These are phyloP conservation scores for Labeo rohita DNA, from an alignment of 2,113 vertebrate species.

Conservation along the genomic window DNA sequence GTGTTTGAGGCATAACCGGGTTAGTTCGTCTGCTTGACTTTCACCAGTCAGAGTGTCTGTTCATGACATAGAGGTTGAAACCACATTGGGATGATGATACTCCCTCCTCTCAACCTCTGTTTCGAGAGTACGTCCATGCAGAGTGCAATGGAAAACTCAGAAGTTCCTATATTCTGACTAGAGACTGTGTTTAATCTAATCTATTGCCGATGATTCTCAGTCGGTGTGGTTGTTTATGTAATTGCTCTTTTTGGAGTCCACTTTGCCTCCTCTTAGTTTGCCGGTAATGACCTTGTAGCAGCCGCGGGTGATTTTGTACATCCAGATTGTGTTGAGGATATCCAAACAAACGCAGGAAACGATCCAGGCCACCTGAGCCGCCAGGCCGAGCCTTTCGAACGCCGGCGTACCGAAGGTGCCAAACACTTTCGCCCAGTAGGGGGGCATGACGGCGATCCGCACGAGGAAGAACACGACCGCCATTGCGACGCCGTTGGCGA, in stretches of 20 bases:
- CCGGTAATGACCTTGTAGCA: slow-evolving; percentile 77
- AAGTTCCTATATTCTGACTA: background rate
- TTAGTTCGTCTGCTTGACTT: slow-evolving; percentile 21
- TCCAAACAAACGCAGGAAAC: slow-evolving; percentile 78
- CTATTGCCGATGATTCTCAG: slow-evolving; percentile 55
- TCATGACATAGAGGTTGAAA: background rate
- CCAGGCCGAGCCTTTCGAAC: slow-evolving; percentile 75
- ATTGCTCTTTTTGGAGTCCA: slow-evolving; percentile 59
- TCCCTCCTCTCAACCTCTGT: background rate
- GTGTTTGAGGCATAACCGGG: slow-evolving; percentile 56
- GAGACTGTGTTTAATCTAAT: background rate
- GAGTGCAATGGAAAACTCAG: background rate
- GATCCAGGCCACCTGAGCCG: slow-evolving; percentile 82
- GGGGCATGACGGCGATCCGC: slow-evolving; percentile 80
- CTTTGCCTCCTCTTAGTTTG: slow-evolving; percentile 50
- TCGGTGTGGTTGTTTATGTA: slow-evolving; percentile 77
- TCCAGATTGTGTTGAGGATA: slow-evolving; percentile 79
- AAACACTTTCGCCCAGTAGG: slow-evolving; percentile 80
- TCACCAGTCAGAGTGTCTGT: background rate
- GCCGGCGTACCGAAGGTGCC: slow-evolving; percentile 76
- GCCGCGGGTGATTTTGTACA: slow-evolving; percentile 79
- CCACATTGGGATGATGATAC: background rate
- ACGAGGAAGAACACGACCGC: slow-evolving; percentile 78
- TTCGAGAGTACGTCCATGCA: background rate
- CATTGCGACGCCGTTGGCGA: slow-evolving; percentile 78